Evolutionary conservation across 2,113 vertebrate genomes (phyloP), one percentile per base, ranked within the genome.

Genomic region (Thomomys bottae): DNA sequence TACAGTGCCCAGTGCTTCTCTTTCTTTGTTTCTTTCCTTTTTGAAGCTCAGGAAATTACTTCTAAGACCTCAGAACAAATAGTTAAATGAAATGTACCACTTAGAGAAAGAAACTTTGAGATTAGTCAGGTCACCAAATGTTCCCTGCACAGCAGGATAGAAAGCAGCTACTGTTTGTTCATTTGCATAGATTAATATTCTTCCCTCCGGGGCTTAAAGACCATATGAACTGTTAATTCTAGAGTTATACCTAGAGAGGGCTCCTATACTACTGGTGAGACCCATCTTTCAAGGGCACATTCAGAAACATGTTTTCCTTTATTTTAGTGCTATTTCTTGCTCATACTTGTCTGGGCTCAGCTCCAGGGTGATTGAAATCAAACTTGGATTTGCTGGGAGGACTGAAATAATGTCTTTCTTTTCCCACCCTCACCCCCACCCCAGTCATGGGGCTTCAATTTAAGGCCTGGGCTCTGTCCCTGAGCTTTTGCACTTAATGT

Each of bases 51-150:
- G 23, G 12, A 45, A 87, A 87, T 82, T 18, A 24, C 82, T 92
- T 95, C 40, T 72, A 71, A 94, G 84, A 89, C 64, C 78, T 95
- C 88, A 94, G 54, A 78, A 63, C 15, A 78, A 92, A 92, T 38
- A 79, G 87, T 85, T 57, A 75, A 90, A 81, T 61, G 34, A 70
- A 91, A 54, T 40, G 38, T 21, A 88, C 68, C 59, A 82, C 61
- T 91, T 36, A 91, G 36, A 93, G 49, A 83, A 21, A 91, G 73
- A 76, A 93, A 95, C 30, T 84, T 82, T 21, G 10, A 75, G 78
- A 92, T 89, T 20, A 36, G 63, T 38, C 91, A 82, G 61, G 89
- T 78, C 70, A 80, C 73, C n/a, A 11, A 90, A 90, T 70, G 83
- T 71, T 84, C 87, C 87, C 89, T 91, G 77, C 70, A 84, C 26